Percentiles rank a stretch among this genome's conserved stretches.
phyloP scores from a whole-genome alignment of 2,113 vertebrate species.

The Pseudorectes ferrugineus region DNA sequence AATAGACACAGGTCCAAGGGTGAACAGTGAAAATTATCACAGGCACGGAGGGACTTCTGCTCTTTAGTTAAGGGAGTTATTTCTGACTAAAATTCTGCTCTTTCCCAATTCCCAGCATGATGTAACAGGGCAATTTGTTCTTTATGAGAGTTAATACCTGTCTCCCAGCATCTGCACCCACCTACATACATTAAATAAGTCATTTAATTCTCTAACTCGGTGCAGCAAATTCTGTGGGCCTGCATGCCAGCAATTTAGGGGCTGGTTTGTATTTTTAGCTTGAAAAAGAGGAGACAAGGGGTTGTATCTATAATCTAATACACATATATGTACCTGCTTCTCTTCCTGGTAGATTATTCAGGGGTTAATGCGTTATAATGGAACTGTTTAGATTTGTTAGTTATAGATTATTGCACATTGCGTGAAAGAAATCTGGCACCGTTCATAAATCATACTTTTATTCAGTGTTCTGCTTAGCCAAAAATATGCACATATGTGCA shows the following conservation, averaged over 20 bases:
- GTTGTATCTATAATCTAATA: neutral
- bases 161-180: neutral
- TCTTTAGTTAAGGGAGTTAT: neutral
- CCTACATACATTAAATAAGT: neutral
- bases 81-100: neutral
- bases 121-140: neutral
- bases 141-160: neutral
- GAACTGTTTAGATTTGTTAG: neutral
- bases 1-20: neutral
- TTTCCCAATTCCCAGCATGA: neutral
- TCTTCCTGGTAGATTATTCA: neutral
- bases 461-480: neutral
- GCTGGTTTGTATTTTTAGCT: neutral
- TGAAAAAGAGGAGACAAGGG: neutral
- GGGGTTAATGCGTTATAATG: neutral
- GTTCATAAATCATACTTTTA: neutral
- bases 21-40: neutral
- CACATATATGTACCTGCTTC: neutral
- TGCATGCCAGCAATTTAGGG: neutral
- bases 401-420: neutral
- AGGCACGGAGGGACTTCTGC: neutral
- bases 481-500: neutral
- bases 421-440: neutral
- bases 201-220: neutral
- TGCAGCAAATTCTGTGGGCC: neutral